Evolutionary conservation across 2,113 vertebrate genomes (phyloP).

Genomic region (Phrynocephalus versicolor): DNA sequence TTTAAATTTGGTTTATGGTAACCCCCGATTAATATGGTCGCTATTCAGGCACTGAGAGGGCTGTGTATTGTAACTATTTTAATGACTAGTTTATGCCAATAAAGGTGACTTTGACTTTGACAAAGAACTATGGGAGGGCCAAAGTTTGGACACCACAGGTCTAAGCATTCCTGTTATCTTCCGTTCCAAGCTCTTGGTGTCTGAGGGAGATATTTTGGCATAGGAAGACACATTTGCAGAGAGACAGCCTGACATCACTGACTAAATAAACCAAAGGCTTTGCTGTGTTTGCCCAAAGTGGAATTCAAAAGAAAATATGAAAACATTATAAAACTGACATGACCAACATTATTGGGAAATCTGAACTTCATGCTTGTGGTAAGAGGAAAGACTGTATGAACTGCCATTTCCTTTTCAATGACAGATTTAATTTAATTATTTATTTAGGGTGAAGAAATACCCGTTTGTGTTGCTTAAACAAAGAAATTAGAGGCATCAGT

Average conservation of each 20-base stretch:
- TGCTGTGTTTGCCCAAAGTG: neutral
- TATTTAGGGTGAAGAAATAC: neutral
- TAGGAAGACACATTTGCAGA: neutral
- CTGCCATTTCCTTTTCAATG: slow-evolving; percentile 1
- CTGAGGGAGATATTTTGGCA: neutral
- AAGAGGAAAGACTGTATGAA: slow-evolving; percentile 18
- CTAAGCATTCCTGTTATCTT: neutral
- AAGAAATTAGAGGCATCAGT: slow-evolving; percentile 43
- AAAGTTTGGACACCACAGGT: too few species aligned
- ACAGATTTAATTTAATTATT: too few species aligned
- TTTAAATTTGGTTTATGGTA: too few species aligned
- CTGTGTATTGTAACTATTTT: too few species aligned
- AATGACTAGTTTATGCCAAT: too few species aligned
- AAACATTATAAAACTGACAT: neutral
- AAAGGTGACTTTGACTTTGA: too few species aligned
- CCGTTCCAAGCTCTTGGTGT: neutral
- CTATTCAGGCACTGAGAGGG: too few species aligned
- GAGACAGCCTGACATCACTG: neutral
- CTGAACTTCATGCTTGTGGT: slow-evolving; percentile 21
- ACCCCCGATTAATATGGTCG: too few species aligned
- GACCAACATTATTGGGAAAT: neutral
- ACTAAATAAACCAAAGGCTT: neutral
- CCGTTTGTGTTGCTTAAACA: slow-evolving; percentile 47
- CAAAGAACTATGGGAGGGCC: too few species aligned
- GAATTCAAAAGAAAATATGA: neutral